These are phyloP conservation scores for Orthosia gothica DNA, from an alignment of 2,888 invertebrate species.

Conservation along the genomic window DNA sequence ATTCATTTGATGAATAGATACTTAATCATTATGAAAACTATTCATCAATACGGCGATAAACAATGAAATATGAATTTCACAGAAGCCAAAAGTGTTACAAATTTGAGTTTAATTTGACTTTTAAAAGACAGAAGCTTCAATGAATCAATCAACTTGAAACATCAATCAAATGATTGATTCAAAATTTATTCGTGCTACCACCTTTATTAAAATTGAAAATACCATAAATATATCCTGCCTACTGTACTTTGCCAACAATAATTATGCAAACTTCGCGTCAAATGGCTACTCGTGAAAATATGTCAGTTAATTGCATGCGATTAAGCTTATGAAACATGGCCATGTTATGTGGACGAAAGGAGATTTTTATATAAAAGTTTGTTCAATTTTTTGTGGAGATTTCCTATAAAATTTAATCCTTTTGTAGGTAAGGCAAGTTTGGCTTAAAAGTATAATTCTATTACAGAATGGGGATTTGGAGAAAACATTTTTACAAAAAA, in stretches of 20 bases:
- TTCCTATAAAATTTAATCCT: neutral
- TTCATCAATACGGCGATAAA: neutral
- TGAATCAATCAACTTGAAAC: constrained; percentile 36
- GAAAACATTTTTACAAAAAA: no score
- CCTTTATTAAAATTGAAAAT: constrained; percentile 21
- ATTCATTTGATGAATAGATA: neutral
- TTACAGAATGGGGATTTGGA: neutral
- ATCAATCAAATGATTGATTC: constrained; percentile 33
- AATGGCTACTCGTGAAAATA: constrained; percentile 67
- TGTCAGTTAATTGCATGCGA: constrained; percentile 66
- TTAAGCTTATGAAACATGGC: constrained; percentile 58
- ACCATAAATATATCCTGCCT: neutral
- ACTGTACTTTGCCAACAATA: constrained; percentile 57
- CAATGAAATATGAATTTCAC: neutral
- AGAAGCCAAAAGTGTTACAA: constrained; percentile 15
- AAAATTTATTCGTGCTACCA: constrained; percentile 2
- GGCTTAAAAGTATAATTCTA: neutral
- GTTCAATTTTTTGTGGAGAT: neutral
- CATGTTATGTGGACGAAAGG: constrained; percentile 43
- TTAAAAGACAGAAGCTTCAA: constrained; percentile 12
- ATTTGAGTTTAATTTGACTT: constrained; percentile 20
- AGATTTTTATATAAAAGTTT: constrained; percentile 23
- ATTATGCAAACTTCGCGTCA: constrained; percentile 69
- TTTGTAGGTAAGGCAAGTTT: neutral
- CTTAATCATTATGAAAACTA: neutral